Evolutionary conservation across 2,113 vertebrate genomes (phyloP).

Genomic region (Aegithalos caudatus): DNA sequence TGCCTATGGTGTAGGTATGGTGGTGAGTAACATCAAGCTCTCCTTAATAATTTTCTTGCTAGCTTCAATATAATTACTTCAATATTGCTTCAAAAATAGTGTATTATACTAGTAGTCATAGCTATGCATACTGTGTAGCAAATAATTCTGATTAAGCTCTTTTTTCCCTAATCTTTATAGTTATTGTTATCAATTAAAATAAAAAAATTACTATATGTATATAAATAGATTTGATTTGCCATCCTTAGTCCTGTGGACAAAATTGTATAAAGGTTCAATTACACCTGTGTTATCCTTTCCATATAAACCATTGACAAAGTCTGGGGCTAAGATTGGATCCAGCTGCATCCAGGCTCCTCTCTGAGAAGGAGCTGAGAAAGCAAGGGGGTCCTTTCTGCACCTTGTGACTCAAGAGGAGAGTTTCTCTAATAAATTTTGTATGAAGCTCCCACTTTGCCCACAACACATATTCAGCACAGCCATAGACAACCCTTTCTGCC

Average conservation of each 20-base stretch:
- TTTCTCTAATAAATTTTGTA: neutral
- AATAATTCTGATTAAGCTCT: neutral
- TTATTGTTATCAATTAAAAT: neutral
- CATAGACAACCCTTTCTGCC: neutral
- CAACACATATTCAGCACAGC: neutral
- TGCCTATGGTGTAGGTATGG: neutral
- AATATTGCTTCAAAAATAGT: neutral
- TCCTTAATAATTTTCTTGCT: neutral
- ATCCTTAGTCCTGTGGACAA: neutral
- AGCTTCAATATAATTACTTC: neutral
- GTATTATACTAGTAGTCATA: neutral
- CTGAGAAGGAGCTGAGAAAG: neutral
- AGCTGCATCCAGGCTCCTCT: neutral
- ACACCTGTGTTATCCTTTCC: neutral
- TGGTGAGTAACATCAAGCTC: neutral
- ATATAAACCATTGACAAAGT: neutral
- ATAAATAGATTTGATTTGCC: neutral
- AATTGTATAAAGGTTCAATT: neutral
- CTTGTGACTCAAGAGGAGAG: neutral
- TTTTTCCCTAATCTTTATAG: neutral
- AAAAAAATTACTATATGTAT: neutral
- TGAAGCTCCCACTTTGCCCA: neutral
- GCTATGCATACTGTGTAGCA: neutral
- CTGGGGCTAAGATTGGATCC: neutral
- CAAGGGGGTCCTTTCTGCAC: neutral